Percentiles rank a stretch among this genome's conserved stretches.
phyloP scores from a whole-genome alignment of 2,797 vertebrate genomes.

The Pseudochirops cupreus region DNA sequence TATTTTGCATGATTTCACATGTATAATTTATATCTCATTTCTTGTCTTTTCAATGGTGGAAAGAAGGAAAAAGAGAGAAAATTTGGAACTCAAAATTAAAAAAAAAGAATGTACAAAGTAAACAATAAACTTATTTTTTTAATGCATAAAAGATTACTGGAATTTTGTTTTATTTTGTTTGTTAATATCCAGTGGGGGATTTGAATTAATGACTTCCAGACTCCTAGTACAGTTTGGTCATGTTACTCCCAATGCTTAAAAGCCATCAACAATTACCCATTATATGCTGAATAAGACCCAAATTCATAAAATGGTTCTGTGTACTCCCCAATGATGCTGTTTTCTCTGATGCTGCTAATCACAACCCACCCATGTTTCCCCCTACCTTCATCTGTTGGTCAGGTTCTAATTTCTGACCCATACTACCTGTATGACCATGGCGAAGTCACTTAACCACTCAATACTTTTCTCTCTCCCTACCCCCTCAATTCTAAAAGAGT shows the following conservation, averaged over 20 bases:
- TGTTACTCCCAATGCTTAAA: neutral
- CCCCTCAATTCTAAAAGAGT: neutral
- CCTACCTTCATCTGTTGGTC: neutral
- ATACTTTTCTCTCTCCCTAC: neutral
- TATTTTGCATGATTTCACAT: neutral
- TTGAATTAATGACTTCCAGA: neutral
- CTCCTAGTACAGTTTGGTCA: neutral
- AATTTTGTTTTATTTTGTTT: neutral
- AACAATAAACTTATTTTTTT: neutral
- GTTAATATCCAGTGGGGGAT: neutral
- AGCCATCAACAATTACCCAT: neutral
- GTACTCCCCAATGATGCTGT: neutral
- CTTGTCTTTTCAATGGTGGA: neutral
- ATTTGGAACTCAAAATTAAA: neutral
- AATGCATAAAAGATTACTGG: neutral
- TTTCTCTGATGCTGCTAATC: neutral
- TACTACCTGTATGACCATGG: neutral
- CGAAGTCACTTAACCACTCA: neutral
- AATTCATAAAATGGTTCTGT: neutral
- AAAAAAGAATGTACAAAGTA: neutral
- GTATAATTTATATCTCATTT: neutral
- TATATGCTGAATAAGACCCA: neutral
- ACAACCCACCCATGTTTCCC: neutral
- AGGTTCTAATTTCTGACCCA: neutral
- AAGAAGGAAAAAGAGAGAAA: too few species aligned